These are phyloP conservation scores for Orcinus orca DNA, from an alignment of 2,113 vertebrate species.

Conservation along the genomic window DNA sequence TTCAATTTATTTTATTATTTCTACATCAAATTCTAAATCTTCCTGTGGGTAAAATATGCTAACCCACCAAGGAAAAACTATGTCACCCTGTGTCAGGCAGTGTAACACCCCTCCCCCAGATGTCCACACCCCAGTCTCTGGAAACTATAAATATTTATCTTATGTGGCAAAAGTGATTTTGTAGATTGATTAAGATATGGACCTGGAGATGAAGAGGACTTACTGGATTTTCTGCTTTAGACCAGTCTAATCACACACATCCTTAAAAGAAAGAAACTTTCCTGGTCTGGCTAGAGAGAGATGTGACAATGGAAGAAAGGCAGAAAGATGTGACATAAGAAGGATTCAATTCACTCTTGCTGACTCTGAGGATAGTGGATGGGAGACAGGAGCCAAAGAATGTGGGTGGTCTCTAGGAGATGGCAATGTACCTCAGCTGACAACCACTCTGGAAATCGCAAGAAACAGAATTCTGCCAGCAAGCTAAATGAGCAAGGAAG, in stretches of 20 bases:
- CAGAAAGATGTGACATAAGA: background rate
- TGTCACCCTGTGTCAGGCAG: background rate
- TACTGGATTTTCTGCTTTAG: background rate
- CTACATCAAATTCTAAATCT: background rate
- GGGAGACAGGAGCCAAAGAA: background rate
- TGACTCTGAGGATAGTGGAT: background rate
- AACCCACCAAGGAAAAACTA: background rate
- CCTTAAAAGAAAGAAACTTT: background rate
- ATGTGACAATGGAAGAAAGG: background rate
- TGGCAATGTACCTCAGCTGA: background rate
- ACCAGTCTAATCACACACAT: background rate
- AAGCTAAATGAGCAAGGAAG: background rate
- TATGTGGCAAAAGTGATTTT: background rate
- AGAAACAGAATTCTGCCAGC: background rate
- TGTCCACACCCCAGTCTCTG: background rate
- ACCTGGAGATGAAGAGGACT: background rate
- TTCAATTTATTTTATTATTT: constrained; percentile 10
- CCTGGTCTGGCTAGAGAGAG: background rate
- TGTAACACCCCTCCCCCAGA: background rate
- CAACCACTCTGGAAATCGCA: accelerated
- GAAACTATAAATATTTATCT: background rate
- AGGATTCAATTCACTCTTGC: background rate
- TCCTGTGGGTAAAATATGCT: background rate
- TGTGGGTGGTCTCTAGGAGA: background rate
- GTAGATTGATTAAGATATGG: background rate